These are phyloP conservation scores for Pantala flavescens DNA, from an alignment of 1,140 invertebrate species.

Conservation along the genomic window DNA sequence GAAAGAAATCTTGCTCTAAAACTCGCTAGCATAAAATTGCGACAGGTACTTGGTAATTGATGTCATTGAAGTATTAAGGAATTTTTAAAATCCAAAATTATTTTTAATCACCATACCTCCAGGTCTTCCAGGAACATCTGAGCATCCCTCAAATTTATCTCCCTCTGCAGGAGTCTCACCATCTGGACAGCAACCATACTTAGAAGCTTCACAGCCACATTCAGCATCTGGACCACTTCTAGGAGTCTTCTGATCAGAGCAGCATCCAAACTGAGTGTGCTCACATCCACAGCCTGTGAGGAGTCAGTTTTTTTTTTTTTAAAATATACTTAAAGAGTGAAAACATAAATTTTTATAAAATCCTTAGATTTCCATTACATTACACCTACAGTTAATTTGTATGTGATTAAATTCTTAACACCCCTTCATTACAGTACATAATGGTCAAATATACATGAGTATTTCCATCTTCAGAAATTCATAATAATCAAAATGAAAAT, in stretches of 20 bases:
- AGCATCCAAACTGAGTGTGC: conserved; percentile 72
- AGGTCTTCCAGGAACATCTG: conserved; percentile 49
- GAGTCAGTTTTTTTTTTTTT: conserved; percentile 15
- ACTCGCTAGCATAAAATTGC: too few relatives aligned
- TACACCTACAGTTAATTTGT: too few relatives aligned
- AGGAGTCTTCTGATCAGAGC: conserved; percentile 66
- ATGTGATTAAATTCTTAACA: background rate
- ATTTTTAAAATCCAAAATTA: too few relatives aligned
- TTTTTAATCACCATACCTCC: conserved; percentile 38
- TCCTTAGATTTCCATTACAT: too few relatives aligned
- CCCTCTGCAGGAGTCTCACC: conserved; percentile 67
- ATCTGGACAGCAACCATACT: conserved; percentile 80
- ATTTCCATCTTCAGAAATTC: too few relatives aligned
- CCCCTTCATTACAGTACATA: too few relatives aligned
- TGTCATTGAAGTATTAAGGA: too few relatives aligned
- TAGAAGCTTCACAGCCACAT: conserved; percentile 66
- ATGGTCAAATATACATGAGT: too few relatives aligned
- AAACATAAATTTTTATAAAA: background rate
- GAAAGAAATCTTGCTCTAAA: too few relatives aligned
- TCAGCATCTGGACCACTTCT: conserved; percentile 60
- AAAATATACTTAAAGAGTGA: background rate
- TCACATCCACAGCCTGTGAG: conserved; percentile 66
- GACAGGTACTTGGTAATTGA: too few relatives aligned
- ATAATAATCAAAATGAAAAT: too few relatives aligned
- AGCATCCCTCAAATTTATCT: conserved; percentile 72